Evolutionary conservation across 2,113 vertebrate species (phyloP), one percentile per base, ranked within the genome.

Genomic region (Raphicerus campestris): DNA sequence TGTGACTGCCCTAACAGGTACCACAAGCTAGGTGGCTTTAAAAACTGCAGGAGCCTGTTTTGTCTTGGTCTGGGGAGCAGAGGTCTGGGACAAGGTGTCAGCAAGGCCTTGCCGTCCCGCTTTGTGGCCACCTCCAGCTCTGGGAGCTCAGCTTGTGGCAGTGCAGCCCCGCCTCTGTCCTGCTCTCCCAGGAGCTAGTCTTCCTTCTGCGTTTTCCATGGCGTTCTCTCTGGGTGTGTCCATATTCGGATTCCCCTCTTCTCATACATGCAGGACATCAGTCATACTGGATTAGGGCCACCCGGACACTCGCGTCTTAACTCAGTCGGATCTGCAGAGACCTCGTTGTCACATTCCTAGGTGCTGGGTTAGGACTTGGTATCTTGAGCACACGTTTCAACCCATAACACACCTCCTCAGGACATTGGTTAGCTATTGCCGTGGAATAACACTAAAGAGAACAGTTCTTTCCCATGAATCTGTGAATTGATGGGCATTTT

Each of bases 331-430:
- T 35, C 55, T 73, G 2, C 58, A 85, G 45, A 47, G 42, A 51
- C 42, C 47, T 15, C 9, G 0, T 7, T 17, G 35, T 28, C 7
- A 7, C 39, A 1, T 58, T 35, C 35, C 2, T 32, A 58, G 60
- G 35, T 61, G 73, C 58, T 22, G 1, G 56, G 28, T 7, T 35
- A 20, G 45, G 75, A 47, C 30, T 49, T 9, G 3, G 9, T 17
- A 0, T 15, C n/a, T 20, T 9, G 22, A 24, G 28, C n/a, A 42
- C 10, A 22, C 3, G 10, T 0, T n/a, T 51, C 28, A 45, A 1
- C 28, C 11, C 10, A 1, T 15, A n/a, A 3, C 19, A 17, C 10
- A 42, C 7, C 14, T 53, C 28, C 28, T 45, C 14, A 45, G 6
- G 19, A 61, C 9, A 6, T 19, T 30, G 47, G 45, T 16, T 66